Conservation (phyloP, 2,113 vertebrate genomes). For the Caretta caretta region DNA sequence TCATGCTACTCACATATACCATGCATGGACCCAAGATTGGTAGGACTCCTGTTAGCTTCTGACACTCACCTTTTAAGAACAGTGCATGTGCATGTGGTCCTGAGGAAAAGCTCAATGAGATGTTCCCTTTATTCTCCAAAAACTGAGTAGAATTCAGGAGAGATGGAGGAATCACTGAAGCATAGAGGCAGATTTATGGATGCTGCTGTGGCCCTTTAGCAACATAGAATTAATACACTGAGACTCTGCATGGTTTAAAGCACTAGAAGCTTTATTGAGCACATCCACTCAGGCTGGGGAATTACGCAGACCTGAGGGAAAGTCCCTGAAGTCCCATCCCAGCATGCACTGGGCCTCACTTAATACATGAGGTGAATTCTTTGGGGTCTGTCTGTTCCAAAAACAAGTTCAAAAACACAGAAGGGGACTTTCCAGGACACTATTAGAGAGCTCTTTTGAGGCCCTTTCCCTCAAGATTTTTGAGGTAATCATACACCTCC, state of each 20-base stretch:
- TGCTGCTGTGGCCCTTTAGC: not conserved
- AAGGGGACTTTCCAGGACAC: not conserved
- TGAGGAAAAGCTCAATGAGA: not conserved
- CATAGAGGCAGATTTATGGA: not conserved
- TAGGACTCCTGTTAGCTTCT: not conserved
- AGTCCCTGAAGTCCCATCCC: not conserved
- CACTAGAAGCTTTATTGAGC: constrained; percentile 2
- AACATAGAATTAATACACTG: not conserved
- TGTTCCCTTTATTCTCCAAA: not conserved
- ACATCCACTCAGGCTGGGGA: not conserved
- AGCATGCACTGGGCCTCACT: not conserved
- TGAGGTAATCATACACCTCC: constrained; percentile 3
- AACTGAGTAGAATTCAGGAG: not conserved
- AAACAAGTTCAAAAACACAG: not conserved
- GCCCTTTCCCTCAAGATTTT: constrained; percentile 4
- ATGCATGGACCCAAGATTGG: not conserved
- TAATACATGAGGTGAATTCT: not conserved
- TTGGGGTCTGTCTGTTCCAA: not conserved
- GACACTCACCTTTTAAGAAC: not conserved
- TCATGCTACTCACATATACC: not conserved
- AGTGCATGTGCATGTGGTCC: not conserved
- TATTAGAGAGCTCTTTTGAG: not conserved
- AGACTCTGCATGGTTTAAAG: not conserved
- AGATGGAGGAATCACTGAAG: not conserved
- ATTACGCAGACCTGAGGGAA: not conserved